Evolutionary conservation across 2,888 invertebrate genomes (phyloP).

Genomic region (Melinaea marsaeus): DNA sequence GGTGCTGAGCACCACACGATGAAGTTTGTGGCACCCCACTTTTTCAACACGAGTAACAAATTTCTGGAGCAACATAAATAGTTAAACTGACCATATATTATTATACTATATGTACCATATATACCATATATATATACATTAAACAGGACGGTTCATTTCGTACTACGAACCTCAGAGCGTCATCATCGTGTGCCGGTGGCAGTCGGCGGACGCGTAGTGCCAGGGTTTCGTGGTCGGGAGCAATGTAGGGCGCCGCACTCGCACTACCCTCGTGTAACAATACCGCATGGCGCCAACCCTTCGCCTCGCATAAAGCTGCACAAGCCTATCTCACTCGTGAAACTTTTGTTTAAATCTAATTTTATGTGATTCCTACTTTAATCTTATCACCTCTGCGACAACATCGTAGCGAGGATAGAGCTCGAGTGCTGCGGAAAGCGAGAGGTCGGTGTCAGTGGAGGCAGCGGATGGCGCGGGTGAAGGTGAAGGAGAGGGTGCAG

Average conservation of each 20-base stretch:
- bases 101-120: too few relatives aligned
- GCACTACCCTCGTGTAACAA: slow-evolving; percentile 61
- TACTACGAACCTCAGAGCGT: slow-evolving; percentile 46
- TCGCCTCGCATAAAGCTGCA: slow-evolving; percentile 49
- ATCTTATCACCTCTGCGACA: slow-evolving; percentile 37
- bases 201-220: slow-evolving; percentile 52
- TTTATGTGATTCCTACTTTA: neutral
- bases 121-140: too few relatives aligned
- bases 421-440: slow-evolving; percentile 47
- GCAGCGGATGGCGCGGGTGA: slow-evolving; percentile 33
- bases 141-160: neutral
- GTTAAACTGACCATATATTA: too few relatives aligned
- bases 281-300: slow-evolving; percentile 62
- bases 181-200: slow-evolving; percentile 52
- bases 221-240: slow-evolving; percentile 37
- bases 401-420: slow-evolving; percentile 51
- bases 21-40: slow-evolving; percentile 45
- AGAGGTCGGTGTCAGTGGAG: slow-evolving; percentile 30
- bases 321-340: slow-evolving; percentile 41
- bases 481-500: slow-evolving; percentile 36
- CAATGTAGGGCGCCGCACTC: slow-evolving; percentile 31
- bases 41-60: slow-evolving; percentile 60
- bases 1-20: slow-evolving; percentile 40
- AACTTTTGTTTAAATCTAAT: neutral
- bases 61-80: slow-evolving; percentile 40